Evolutionary conservation across 2,888 invertebrate species (phyloP), one percentile per base, ranked within the genome.

Genomic region (Cephus runcator): DNA sequence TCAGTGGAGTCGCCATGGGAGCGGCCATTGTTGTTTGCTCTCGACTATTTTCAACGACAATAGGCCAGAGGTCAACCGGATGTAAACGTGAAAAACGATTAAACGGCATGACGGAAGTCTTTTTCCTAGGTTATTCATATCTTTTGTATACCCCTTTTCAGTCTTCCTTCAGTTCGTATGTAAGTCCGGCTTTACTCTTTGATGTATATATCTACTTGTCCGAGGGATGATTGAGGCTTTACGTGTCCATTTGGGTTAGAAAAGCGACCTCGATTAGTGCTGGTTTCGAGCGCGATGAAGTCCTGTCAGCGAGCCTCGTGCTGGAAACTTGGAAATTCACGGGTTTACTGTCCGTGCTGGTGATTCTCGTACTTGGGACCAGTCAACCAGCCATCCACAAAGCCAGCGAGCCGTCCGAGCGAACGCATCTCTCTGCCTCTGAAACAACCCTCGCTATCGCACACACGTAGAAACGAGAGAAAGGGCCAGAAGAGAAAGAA

Each of bases 171-270:
- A 84, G 82, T 23, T 56, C 23, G 1, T 9, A 56, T 23, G 56
- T 56, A 23, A 40, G 6, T 40, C 40, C 15, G 15, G 6, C 40
- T 40, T 40, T 40, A 40, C 40, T 40, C 1, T 69, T 30, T 12
- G 69, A 69, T 11, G 11, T 31, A 3, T 69, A 3, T 31, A 15
- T 12, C 69, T 33, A 15, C 30, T 30, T 30, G n/a, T 69, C 9
- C 31, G 3, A 33, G 71, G 33, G 71, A 34, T 31, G 31, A 71
- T 33, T 1, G 31, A 23, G 9, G 0, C 78, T 75, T 81, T 83
- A 85, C 84, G 84, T 85, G 85, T 86, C 84, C 82, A 85, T 82
- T 81, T 81, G 82, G 85, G 83, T 85, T 85, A 84, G 83, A 81
- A 83, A 81, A 78, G 80, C 79, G 82, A 86, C 86, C 86, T 75